These are phyloP conservation scores for Bombus polaris DNA, from an alignment of 1,140 invertebrate genomes.

Conservation along the genomic window DNA sequence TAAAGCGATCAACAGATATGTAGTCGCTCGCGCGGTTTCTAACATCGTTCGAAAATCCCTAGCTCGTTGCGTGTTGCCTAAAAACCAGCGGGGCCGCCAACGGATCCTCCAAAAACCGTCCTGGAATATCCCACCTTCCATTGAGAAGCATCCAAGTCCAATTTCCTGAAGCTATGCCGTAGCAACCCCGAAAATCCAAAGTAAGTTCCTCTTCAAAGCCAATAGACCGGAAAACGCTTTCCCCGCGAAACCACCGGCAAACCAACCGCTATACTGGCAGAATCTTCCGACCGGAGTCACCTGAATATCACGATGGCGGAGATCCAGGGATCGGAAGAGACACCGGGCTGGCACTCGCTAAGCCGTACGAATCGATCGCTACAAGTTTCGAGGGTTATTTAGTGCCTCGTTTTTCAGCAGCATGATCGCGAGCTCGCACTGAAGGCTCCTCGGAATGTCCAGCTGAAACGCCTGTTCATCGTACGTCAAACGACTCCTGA, in stretches of 20 bases:
- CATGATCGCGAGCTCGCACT: constrained; percentile 68
- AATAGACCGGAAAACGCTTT: not conserved
- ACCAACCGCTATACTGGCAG: not conserved
- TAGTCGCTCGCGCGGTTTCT: too few species aligned
- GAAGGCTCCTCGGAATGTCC: constrained; percentile 73
- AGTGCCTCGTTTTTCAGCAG: constrained; percentile 36
- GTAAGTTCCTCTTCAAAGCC: not conserved
- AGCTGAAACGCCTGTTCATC: constrained; percentile 73
- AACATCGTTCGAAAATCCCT: too few species aligned
- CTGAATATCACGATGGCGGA: not conserved
- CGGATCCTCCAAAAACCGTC: too few species aligned
- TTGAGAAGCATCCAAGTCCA: not conserved
- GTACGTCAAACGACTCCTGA: constrained; percentile 73
- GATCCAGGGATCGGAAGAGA: too few species aligned
- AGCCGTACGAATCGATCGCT: not conserved
- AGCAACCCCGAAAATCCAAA: not conserved
- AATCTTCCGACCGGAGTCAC: not conserved
- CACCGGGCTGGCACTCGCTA: too few species aligned
- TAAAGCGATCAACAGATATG: too few species aligned
- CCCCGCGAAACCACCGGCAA: not conserved
- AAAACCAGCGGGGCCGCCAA: too few species aligned
- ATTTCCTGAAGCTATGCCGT: not conserved
- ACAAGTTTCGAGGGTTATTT: not conserved
- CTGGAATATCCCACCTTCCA: not conserved
- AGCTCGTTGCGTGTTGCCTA: too few species aligned